These are phyloP conservation scores for Prosopocoilus inquinatus DNA, from an alignment of 2,888 invertebrate genomes.

Conservation along the genomic window DNA sequence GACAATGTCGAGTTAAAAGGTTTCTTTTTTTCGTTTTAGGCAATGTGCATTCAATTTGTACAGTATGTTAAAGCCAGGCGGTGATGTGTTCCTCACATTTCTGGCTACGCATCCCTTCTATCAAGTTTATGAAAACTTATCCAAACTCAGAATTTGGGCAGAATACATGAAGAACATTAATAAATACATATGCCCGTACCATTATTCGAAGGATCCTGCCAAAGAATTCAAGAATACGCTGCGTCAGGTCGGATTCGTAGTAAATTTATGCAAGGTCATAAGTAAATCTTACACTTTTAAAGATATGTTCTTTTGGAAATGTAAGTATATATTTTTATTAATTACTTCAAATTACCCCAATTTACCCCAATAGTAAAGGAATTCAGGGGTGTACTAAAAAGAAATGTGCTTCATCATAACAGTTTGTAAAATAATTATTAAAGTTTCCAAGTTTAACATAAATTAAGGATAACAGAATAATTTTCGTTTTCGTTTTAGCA, in stretches of 20 bases:
- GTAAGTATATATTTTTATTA: no score
- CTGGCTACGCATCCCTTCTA: constrained; percentile 68
- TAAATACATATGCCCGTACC: constrained; percentile 67
- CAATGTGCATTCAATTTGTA: constrained; percentile 64
- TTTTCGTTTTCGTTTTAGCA: no score
- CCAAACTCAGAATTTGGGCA: constrained; percentile 57
- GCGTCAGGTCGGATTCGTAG: constrained; percentile 60
- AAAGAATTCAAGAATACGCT: constrained; percentile 57
- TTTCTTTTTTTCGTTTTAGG: constrained; percentile 49
- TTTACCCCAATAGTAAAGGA: no score
- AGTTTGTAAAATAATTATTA: no score
- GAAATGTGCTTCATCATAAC: no score
- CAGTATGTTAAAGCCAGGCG: constrained; percentile 64
- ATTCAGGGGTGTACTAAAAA: no score
- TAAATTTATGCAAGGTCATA: constrained; percentile 58
- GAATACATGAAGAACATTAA: constrained; percentile 63
- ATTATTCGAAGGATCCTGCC: constrained; percentile 60
- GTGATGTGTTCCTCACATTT: constrained; percentile 68
- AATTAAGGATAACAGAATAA: no score
- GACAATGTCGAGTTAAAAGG: no score
- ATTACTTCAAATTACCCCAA: no score
- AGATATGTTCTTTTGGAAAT: no score
- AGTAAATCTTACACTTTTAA: constrained; percentile 60
- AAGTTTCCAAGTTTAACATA: no score
- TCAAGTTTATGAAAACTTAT: constrained; percentile 64